These are phyloP conservation scores for Dasypogon diadema DNA, from an alignment of 2,888 invertebrate genomes.

Conservation along the genomic window DNA sequence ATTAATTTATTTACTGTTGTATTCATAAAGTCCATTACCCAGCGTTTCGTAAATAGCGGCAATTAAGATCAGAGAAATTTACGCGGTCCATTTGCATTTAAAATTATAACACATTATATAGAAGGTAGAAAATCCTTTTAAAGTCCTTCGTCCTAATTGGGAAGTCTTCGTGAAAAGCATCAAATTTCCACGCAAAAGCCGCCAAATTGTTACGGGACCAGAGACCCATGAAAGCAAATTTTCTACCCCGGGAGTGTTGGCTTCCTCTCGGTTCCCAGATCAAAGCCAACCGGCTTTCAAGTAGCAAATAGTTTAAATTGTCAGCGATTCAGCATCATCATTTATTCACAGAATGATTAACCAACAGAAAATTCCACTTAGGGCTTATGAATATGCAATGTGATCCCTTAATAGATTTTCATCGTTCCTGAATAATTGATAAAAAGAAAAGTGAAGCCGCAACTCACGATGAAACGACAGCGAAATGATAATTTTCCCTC, in stretches of 20 bases:
- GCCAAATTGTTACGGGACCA: conserved; percentile 33
- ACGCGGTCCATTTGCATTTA: conserved; percentile 41
- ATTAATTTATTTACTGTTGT: not conserved
- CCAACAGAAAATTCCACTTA: conserved; percentile 55
- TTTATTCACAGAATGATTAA: conserved; percentile 55
- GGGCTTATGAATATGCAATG: conserved; percentile 56
- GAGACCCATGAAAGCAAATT: conserved; percentile 39
- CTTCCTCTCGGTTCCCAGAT: conserved; percentile 40
- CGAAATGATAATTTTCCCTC: conserved; percentile 49
- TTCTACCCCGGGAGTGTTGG: conserved; percentile 31
- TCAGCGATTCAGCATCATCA: conserved; percentile 49
- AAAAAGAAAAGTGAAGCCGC: conserved; percentile 48
- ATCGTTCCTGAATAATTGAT: conserved; percentile 53
- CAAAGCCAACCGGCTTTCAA: conserved; percentile 44
- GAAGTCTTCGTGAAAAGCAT: conserved; percentile 33
- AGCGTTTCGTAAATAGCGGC: not conserved
- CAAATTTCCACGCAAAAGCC: conserved; percentile 49
- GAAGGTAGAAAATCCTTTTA: conserved; percentile 27
- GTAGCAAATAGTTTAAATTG: conserved; percentile 53
- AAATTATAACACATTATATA: conserved; percentile 47
- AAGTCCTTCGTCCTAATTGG: conserved; percentile 30
- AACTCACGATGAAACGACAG: conserved; percentile 50
- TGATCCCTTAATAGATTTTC: conserved; percentile 52
- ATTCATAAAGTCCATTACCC: not conserved
- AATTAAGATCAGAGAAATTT: conserved; percentile 34